Evolutionary conservation across 2,113 vertebrate genomes (phyloP), one percentile per base, ranked within the genome.

Genomic region (Jaculus jaculus): DNA sequence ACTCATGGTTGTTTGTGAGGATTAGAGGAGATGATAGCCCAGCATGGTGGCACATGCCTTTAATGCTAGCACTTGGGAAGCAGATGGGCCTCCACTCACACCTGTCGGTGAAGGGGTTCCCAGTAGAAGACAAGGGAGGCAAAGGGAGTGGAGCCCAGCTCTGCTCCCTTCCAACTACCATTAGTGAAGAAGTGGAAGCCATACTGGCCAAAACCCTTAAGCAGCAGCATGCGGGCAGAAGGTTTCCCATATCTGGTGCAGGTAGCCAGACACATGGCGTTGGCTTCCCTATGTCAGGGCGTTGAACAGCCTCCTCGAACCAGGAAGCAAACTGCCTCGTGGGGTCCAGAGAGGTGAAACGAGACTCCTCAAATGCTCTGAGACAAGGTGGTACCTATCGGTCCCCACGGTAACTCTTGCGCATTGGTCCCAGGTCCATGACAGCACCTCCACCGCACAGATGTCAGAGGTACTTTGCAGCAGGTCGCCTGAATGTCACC

Each of bases 171-270:
- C 7, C 99, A 98, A 97, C 99, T 99, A 97, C 99, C 98, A 98
- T 99, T 99, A 71, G 98, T 98, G 97, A 99, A 99, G 98, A 99
- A 99, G 21, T 98, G 97, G 96, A 99, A 99, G 7, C 99, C 99
- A 7, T 99, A 98, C 11, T 97, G 92, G 95, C 98, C 98, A 90
- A 98, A 99, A 30, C 99, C 99, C 96, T 99, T 99, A 85, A 99
- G 97, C 91, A 99, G 98, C 90, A 99, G 97, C 99, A 99, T 99
- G 26, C 99, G 98, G 8, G 99, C 99, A 32, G 99, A 99, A 1
- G 99, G 99, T 7, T 91, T 98, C 30, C 99, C 99, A 0, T 99
- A 99, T 99, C 98, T 99, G 85, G 98, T 98, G 63, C 98, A 98
- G 10, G 99, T 99, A 80, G 99, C 98, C 65, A 99, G 96, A 96